Conservation (phyloP, 2,797 vertebrate genomes). For the Clarias pachynema region DNA sequence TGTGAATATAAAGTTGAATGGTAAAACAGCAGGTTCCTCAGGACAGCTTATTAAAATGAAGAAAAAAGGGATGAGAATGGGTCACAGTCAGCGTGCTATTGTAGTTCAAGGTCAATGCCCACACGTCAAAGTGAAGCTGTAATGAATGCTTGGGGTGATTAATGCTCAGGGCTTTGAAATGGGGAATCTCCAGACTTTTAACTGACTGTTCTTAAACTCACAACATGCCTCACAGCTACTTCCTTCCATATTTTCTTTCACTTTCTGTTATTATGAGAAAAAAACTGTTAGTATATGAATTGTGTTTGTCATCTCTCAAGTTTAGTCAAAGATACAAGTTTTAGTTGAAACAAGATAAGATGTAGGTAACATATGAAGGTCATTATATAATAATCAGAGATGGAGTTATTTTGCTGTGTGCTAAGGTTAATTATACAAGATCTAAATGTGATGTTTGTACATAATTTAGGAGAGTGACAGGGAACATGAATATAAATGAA, state of each 20-base stretch:
- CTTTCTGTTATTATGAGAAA: constrained; percentile 2
- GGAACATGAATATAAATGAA: neutral
- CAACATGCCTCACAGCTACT: neutral
- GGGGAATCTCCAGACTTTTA: constrained; percentile 13
- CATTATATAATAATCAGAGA: neutral
- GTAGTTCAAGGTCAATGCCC: constrained; percentile 47
- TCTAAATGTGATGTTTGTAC: constrained; percentile 61
- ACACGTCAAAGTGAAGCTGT: constrained; percentile 41
- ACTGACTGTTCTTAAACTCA: neutral
- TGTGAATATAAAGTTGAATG: neutral
- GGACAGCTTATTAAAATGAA: constrained; percentile 24
- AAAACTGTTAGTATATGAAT: neutral
- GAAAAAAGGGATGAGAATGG: constrained; percentile 14
- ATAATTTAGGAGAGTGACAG: constrained; percentile 61
- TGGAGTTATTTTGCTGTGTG: neutral
- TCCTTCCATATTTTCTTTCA: constrained; percentile 7
- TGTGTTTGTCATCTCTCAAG: neutral
- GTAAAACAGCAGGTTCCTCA: neutral
- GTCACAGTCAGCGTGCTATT: constrained; percentile 27
- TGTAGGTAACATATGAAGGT: neutral
- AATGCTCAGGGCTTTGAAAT: constrained; percentile 27
- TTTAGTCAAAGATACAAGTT: neutral
- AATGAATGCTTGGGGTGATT: constrained; percentile 45
- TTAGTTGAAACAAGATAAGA: neutral
- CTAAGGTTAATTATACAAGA: neutral